Base-by-base conservation (phyloP, 2,113 vertebrate species). In the Callionymus lyra region DNA sequence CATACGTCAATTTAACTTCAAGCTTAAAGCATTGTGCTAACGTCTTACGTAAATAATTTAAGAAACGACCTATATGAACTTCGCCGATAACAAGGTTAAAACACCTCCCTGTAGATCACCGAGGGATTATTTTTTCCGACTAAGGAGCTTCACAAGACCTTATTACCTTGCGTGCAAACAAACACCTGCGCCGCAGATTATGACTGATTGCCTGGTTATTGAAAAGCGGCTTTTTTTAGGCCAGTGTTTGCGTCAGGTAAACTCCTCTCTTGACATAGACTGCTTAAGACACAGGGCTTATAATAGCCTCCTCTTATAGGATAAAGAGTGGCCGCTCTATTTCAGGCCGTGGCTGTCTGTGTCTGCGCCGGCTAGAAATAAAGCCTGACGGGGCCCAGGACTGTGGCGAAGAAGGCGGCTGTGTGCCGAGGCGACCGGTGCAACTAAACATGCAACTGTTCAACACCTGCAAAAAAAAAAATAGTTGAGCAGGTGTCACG, bases 221-320 rank as follows among this genome's bases (percentile, higher is more conserved):
- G 51, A 59, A 69, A 79, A 82, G 70, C 69, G 70, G 70, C 70
- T 82, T 79, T 58, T 43, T 31, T 76, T 76, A 64, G 73, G 50
- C 63, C 53, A 60, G 69, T 63, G 57, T 50, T 52, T 45, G 53
- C 31, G 35, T 45, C 40, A 34, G 53, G 27, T 42, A 55, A 50
- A 56, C 40, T 38, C 59, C 31, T 49, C 59, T 53, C 63, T 37
- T 49, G 47, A 68, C 59, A 55, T 50, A 50, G 45, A 34, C 63
- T 59, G 47, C 56, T 70, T 69, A 77, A 78, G 72, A 79, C 70
- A 76, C 72, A 44, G 18, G 47, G 56, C 63, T 65, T 76, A 71
- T 79, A 77, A 81, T 74, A 81, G 71, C 59, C 50, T 72, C 38
- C 64, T 79, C 68, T 81, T 77, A 81, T 71, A 49, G 77, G 75